These are phyloP conservation scores for Leptura quadrifasciata DNA, from an alignment of 2,888 invertebrate genomes.

Conservation along the genomic window DNA sequence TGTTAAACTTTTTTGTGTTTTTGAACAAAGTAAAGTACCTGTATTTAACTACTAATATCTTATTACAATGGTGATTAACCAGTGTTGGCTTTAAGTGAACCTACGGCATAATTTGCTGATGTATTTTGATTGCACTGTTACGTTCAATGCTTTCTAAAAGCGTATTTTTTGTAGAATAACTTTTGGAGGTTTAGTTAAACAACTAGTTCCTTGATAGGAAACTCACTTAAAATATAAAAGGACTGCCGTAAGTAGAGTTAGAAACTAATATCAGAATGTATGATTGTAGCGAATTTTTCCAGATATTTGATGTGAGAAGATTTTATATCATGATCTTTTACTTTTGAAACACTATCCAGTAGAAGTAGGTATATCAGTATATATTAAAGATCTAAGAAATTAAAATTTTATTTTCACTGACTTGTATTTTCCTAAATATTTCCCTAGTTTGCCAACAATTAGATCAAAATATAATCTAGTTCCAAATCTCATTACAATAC, in stretches of 20 bases:
- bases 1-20: neutral
- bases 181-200: neutral
- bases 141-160: neutral
- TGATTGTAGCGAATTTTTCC: neutral
- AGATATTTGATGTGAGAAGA: neutral
- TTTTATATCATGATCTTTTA: neutral
- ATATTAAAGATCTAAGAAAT: neutral
- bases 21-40: neutral
- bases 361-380: neutral
- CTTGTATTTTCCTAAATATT: neutral
- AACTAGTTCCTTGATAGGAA: neutral
- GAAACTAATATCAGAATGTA: neutral
- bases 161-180: neutral
- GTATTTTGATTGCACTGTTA: neutral
- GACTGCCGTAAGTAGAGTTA: neutral
- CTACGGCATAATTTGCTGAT: neutral
- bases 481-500: too few species aligned
- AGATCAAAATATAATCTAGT: too few species aligned
- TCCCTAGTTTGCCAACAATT: neutral
- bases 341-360: neutral
- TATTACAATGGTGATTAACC: neutral
- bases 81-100: neutral
- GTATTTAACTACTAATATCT: neutral
- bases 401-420: neutral
- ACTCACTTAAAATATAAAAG: neutral